Base-by-base conservation (phyloP, 2,797 vertebrate genomes). In the Phyllotis vaccarum region DNA sequence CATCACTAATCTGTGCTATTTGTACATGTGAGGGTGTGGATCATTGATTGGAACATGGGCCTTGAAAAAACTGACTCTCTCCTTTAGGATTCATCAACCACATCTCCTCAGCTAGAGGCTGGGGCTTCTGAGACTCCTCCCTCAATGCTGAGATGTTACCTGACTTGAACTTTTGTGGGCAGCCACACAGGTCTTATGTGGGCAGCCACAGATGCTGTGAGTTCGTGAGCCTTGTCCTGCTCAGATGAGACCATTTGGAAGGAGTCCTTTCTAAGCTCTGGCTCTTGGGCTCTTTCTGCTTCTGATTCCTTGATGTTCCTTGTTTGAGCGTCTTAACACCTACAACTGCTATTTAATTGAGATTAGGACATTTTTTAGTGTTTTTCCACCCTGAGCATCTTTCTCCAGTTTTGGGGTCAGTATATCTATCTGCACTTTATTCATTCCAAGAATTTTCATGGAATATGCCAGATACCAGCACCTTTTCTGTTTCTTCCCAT, bases 371-470 rank as follows among this genome's bases (percentile, higher is more conserved):
- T 70, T 54, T 54, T 43, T 95, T 40, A 86, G 6, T 89, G 79
- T 66, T 64, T 0, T 78, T 87, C 22, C 92, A 90, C 43, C 24
- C n/a, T 3, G n/a, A 64, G 43, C 75, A 17, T 91, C 75, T 56
- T 91, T 54, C 29, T 27, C 56, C 56, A 31, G 17, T 54, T 90
- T 31, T 68, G 60, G 34, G 34, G 29, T 31, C 34, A 16, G 12
- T 81, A 80, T 49, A 24, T 86, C 88, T 62, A 29, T 78, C 91
- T 60, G n/a, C 0, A 68, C 52, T 70, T 76, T 49, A 16, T 2
- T n/a, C 31, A 29, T 75, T 91, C 91, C 92, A 31, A 21, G 76
- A 34, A 16, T 87, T 91, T 94, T 82, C 34, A 24, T 40, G 46
- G 37, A 79, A 46, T 1, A 12, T 46, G 22, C 58, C 17, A 3